Evolutionary conservation across 1,140 invertebrate genomes (phyloP).

Genomic region (Lucilia cuprina): DNA sequence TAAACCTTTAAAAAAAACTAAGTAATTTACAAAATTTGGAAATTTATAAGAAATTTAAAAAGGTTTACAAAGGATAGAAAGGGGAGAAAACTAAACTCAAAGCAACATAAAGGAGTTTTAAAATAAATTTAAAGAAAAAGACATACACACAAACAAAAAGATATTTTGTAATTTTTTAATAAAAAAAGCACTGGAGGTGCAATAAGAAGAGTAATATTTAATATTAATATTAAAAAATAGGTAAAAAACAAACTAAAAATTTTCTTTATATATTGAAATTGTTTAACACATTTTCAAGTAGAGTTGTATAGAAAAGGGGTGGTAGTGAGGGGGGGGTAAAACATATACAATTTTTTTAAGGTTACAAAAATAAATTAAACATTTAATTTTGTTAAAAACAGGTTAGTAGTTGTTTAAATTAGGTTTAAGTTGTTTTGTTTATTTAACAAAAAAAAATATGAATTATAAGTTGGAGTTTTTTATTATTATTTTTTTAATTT

Average conservation of each 20-base stretch:
- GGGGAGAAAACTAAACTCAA: neutral
- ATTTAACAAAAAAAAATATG: no score
- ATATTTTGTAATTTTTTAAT: neutral
- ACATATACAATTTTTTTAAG: neutral
- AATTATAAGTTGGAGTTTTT: neutral
- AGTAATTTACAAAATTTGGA: neutral
- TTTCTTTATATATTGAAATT: neutral
- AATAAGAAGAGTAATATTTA: neutral
- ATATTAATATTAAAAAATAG: neutral
- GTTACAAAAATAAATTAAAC: slow-evolving; percentile 3
- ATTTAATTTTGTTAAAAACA: slow-evolving; percentile 19
- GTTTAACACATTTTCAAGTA: neutral
- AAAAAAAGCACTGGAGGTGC: slow-evolving; percentile 22
- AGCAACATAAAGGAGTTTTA: neutral
- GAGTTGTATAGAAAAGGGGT: neutral
- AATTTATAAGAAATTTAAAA: neutral
- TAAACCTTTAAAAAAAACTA: neutral
- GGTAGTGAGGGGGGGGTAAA: neutral
- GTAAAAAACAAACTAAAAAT: neutral
- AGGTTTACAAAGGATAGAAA: neutral
- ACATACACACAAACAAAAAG: slow-evolving; percentile 29
- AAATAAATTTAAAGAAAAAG: neutral
- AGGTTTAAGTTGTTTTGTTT: slow-evolving; percentile 20
- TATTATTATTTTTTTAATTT: slow-evolving; percentile 38
- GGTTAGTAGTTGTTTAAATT: slow-evolving; percentile 20